Conservation (phyloP, 2,797 vertebrate genomes). For the Hafferia zeledoni region DNA sequence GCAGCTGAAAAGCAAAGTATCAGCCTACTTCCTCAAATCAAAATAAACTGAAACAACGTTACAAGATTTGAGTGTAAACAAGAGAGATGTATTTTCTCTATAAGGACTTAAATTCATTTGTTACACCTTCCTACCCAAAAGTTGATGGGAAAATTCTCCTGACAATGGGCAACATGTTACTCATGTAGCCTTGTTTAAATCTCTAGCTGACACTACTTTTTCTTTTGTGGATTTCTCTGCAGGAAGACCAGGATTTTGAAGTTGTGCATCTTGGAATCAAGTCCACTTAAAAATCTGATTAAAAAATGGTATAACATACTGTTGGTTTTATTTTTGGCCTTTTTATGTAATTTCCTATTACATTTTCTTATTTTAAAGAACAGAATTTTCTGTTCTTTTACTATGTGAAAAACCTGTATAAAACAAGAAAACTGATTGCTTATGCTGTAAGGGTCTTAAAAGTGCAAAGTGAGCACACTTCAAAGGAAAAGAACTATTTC, state of each 20-base stretch:
- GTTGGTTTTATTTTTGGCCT: not conserved
- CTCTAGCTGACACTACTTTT: not conserved
- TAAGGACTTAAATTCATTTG: not conserved
- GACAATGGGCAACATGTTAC: not conserved
- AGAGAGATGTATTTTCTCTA: not conserved
- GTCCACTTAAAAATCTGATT: not conserved
- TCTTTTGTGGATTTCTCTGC: not conserved
- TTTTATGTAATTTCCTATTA: not conserved
- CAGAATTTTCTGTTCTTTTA: not conserved
- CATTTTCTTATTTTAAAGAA: not conserved
- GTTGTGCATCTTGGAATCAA: not conserved
- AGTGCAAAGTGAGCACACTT: not conserved
- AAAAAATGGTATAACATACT: not conserved
- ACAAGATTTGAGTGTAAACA: not conserved
- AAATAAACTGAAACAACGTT: not conserved
- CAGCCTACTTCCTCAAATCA: not conserved
- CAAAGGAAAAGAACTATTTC: not conserved
- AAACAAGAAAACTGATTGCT: not conserved
- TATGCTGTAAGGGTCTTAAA: not conserved
- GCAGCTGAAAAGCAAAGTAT: not conserved
- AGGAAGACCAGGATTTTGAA: not conserved
- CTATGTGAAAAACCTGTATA: not conserved
- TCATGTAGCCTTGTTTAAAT: not conserved
- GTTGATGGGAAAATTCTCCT: not conserved
- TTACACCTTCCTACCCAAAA: not conserved